Base-by-base conservation (phyloP, 2,113 vertebrate genomes). In the Fulmarus glacialis region DNA sequence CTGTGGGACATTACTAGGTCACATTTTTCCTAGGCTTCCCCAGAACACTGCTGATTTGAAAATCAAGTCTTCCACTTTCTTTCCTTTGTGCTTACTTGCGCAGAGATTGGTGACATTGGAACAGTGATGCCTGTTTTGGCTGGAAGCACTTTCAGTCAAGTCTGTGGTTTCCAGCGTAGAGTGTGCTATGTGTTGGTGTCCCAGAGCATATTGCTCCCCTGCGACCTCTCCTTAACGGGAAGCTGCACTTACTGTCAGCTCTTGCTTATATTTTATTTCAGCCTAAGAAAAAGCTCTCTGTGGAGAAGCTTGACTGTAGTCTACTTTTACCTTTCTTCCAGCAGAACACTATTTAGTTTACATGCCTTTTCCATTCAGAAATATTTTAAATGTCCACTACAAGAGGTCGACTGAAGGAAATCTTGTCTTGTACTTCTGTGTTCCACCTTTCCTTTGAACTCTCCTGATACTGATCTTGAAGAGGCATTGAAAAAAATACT, bases 291-390 rank as follows among this genome's bases (percentile, higher is more conserved):
- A 72, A 73, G 15, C n/a, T 72, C 21, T 71, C 5, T 71, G 38
- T 91, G 85, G 55, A 89, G 91, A 92, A 92, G 42, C 75, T 96
- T 82, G 71, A 91, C 92, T 84, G 16, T 64, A 55, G 47, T 63
- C 63, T 78, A 64, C 45, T 75, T 85, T 87, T 70, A 19, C 5
- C 5, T 83, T 86, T 74, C 34, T 95, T 91, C 47, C 60, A 93
- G 63, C 30, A 87, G 48, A 90, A 84, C 38, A 52, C 11, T 94
- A 38, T 62, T 79, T 77, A 48, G 32, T 88, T 58, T 38, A 45
- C 60, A 38, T 60, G 22, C 24, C 36, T 92, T 93, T 95, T 70
- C 63, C 45, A 73, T 90, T 70, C 34, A 55, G 73, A 38, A 58
- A 6, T 75, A n/a, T 45, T 64, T 52, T 9, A 75, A 82, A 58